Evolutionary conservation across 2,888 invertebrate genomes (phyloP), one percentile per base, ranked within the genome.

Genomic region (Nesidiocoris tenuis): DNA sequence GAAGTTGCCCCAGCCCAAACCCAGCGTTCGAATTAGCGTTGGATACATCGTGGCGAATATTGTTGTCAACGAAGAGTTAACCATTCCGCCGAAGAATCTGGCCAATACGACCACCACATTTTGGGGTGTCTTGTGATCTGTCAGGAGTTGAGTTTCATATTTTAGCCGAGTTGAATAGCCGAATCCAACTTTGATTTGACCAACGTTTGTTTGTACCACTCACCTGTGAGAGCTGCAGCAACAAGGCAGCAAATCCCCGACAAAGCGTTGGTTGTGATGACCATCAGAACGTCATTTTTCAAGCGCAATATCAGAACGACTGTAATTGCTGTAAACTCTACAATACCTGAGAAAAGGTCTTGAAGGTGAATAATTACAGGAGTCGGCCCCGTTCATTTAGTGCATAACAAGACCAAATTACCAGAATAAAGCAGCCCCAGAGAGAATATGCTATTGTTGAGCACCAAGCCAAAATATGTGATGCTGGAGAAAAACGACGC

Each of bases 1-100:
- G n/a, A 71, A 25, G 21, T 68, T 67, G n/a, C 70, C 61, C 75
- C 75, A 77, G 12, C 77, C 77, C 17, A 75, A 22, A 0, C 71
- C 74, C 0, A 75, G 39, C 5, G 76, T 71, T n/a, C 77, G 68
- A 18, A 75, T 67, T n/a, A 65, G 68, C 5, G 77, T 77, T 3
- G 77, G 77, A 61, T 77, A 75, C 67, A 77, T 70, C 3, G 75
- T 25, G 23, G 75, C 56, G n/a, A 77, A 18, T 21, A 57, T 70
- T 0, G 77, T 61, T 18, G 75, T 56, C 24, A 77, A 23, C 5
- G 57, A 66, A 17, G 75, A 61, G 24, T 77, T 77, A 61, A 55
- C 66, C 77, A 77, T 77, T 1, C 75, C 75, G n/a, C 70, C 75
- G n/a, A 70, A 75, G 25, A 77, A 76, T 16, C 77, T 19, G 2